These are phyloP conservation scores for Schizotus pectinicornis DNA, from an alignment of 2,888 invertebrate species.

Conservation along the genomic window DNA sequence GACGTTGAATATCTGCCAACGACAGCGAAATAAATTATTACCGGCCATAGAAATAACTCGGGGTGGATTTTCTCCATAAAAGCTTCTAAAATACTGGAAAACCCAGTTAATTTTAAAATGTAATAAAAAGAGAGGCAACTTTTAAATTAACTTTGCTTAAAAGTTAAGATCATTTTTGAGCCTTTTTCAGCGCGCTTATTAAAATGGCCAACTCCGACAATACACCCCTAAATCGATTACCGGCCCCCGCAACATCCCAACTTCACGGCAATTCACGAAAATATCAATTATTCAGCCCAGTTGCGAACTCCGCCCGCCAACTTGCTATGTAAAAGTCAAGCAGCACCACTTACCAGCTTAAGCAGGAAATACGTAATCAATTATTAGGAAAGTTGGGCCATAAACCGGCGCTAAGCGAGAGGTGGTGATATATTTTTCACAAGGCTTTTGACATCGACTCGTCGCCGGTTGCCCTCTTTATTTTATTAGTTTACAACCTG, in stretches of 20 bases:
- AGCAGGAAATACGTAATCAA: constrained; percentile 33
- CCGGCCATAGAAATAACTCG: constrained; percentile 32
- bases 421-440: constrained; percentile 36
- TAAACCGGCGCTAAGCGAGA: constrained; percentile 33
- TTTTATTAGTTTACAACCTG: constrained; percentile 23
- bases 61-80: constrained; percentile 31
- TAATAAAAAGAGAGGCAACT: constrained; percentile 37
- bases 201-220: constrained; percentile 17
- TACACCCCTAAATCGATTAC: constrained; percentile 8
- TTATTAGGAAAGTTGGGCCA: constrained; percentile 36
- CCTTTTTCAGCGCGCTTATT: constrained; percentile 21
- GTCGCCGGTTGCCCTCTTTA: constrained; percentile 17
- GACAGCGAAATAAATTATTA: constrained; percentile 38
- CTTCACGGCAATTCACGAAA: background rate
- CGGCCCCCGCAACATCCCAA: background rate
- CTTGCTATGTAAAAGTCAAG: background rate
- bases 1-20: constrained; percentile 31
- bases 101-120: constrained; percentile 36
- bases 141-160: constrained; percentile 39
- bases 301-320: background rate
- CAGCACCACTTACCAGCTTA: background rate
- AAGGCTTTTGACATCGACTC: constrained; percentile 17
- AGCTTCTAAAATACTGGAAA: constrained; percentile 29
- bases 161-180: constrained; percentile 35
- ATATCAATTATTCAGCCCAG: constrained; percentile 12